Base-by-base conservation (phyloP, 2,797 vertebrate species). In the Denticeps clupeoides region DNA sequence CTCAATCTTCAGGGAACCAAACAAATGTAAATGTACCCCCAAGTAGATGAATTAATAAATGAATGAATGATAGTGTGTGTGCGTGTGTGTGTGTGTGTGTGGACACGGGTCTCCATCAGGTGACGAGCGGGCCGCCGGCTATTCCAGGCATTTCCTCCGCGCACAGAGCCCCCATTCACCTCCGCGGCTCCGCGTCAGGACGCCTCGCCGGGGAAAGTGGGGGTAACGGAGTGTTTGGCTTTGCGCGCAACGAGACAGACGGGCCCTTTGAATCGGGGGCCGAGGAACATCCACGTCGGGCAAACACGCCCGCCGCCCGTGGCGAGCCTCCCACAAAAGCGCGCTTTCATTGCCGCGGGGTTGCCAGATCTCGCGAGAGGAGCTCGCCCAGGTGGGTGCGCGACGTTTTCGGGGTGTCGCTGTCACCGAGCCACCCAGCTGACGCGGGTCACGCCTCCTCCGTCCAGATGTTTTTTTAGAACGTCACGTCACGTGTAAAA, bases 241-340 rank as follows among this genome's bases (percentile, higher is more conserved):
- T 72, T 77, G 68, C 59, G 63, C 35, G 35, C 51, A 49, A n/a
- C 9, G 47, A 73, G 65, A 79, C 78, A 82, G 75, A 53, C 65
- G 50, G 62, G 45, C 53, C 59, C 77, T 82, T 79, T 79, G 73
- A 79, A 78, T 70, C 40, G 59, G 66, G 54, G 47, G 28, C 45
- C 56, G 61, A 70, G 69, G 77, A 81, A 77, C 73, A 78, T 80
- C 72, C 71, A 61, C 69, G 75, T 79, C 74, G 74, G 74, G 70
- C 69, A 78, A 80, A 80, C 66, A 72, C 67, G 62, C 54, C 60
- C 58, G 59, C 63, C 56, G 59, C 68, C 71, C 69, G 70, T 71
- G n/a, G n/a, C n/a, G n/a, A n/a, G 69, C 52, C 56, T 45, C 49
- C 0, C 58, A 73, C 60, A 77, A 57, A 74, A 70, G 64, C 45